These are phyloP conservation scores for Opisthograptis luteolata DNA, from an alignment of 2,888 invertebrate species.

Conservation along the genomic window DNA sequence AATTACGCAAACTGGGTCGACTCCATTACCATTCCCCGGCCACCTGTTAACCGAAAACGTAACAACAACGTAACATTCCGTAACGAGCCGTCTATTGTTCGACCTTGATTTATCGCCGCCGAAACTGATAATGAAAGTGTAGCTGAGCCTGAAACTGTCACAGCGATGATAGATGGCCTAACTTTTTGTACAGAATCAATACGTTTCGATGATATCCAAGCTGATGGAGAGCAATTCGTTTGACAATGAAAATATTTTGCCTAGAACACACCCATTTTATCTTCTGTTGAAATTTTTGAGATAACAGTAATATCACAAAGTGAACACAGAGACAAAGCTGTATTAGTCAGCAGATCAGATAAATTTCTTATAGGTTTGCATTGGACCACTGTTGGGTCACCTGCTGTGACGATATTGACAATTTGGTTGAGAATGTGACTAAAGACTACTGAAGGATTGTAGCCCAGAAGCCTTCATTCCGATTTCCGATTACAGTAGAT, in stretches of 20 bases:
- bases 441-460: too few relatives aligned
- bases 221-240: background rate
- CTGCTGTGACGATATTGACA: too few relatives aligned
- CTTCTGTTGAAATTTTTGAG: background rate
- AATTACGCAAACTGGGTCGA: conserved; percentile 35
- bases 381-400: too few relatives aligned
- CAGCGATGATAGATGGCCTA: conserved; percentile 16
- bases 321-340: too few relatives aligned
- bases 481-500: too few relatives aligned
- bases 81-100: conserved; percentile 51
- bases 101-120: conserved; percentile 56
- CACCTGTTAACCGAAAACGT: conserved; percentile 39
- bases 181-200: conserved; percentile 3
- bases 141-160: conserved; percentile 22
- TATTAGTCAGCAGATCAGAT: too few relatives aligned
- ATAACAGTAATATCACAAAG: background rate
- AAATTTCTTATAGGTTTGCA: too few relatives aligned
- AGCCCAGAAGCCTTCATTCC: too few relatives aligned
- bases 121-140: conserved; percentile 44
- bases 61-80: conserved; percentile 48
- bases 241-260: background rate
- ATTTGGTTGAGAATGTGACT: too few relatives aligned
- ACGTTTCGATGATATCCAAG: conserved; percentile 1
- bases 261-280: background rate
- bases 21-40: conserved; percentile 30